These are phyloP conservation scores for Peromyscus melanophrys DNA, from an alignment of 2,797 vertebrate species.

Conservation along the genomic window DNA sequence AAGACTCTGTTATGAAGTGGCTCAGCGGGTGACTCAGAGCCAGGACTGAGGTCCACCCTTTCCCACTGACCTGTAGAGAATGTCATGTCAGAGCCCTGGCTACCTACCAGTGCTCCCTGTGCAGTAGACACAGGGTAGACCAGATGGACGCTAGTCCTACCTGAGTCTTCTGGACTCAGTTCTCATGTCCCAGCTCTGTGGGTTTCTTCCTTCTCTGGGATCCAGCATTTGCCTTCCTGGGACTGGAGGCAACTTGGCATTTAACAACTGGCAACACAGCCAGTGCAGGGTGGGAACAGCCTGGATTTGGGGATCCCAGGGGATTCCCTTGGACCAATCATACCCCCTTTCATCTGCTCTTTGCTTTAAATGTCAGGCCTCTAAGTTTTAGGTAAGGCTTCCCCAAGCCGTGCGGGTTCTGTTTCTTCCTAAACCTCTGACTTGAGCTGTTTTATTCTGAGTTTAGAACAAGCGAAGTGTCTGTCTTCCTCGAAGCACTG, in stretches of 20 bases:
- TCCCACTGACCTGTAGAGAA: not conserved
- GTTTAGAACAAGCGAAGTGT: not conserved
- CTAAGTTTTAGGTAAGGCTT: not conserved
- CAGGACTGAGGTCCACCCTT: not conserved
- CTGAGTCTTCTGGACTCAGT: rapidly evolving
- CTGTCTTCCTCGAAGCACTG: not conserved
- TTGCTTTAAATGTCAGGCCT: not conserved
- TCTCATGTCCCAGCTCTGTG: rapidly evolving
- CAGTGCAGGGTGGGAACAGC: not conserved
- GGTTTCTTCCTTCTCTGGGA: not conserved
- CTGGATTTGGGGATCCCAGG: not conserved
- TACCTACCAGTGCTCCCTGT: rapidly evolving
- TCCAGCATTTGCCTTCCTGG: not conserved
- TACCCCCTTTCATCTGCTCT: too few species aligned
- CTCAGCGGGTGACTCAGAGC: not conserved
- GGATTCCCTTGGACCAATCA: not conserved
- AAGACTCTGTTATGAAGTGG: rapidly evolving
- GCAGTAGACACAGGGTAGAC: rapidly evolving
- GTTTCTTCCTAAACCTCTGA: not conserved
- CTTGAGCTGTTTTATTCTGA: not conserved
- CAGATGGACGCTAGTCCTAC: rapidly evolving
- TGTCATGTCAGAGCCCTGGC: not conserved
- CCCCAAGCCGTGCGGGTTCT: not conserved
- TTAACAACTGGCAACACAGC: not conserved
- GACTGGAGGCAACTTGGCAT: not conserved